Evolutionary conservation across 2,113 vertebrate genomes (phyloP), one percentile per base, ranked within the genome.

Genomic region (Salvelinus fontinalis): DNA sequence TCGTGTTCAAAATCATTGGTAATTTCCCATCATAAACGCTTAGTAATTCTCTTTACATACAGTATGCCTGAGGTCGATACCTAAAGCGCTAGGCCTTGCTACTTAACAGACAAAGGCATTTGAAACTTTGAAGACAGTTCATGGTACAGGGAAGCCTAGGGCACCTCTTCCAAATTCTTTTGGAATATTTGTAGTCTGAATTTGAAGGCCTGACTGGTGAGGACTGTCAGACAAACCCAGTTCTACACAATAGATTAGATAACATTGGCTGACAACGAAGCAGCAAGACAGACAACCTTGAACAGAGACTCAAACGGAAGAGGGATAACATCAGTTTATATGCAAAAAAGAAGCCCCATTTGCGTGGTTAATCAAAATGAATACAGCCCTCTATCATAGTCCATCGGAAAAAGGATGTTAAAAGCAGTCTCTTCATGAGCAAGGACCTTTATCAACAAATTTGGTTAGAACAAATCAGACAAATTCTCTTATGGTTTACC

Each of bases 261-360:
- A 29, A 26, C 71, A 18, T 44, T 20, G 24, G 39, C n/a, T 8
- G 77, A 57, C 54, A 57, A 70, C 22, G 5, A 60, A 74, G 12
- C 57, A 78, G 84, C 82, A 89, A 83, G 18, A 74, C 54, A 57
- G 54, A 54, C 59, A 48, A 2, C 12, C 71, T 62, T 62, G 16
- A 8, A 34, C 48, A 67, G 64, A 34, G 22, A 0, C 48, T 51
- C 49, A 54, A 14, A 54, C 12, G 14, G 48, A 2, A n/a, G 66
- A n/a, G 8, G 9, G 39, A 44, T 44, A 29, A 0, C 54, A 51
- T 34, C 66, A 2, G 39, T 71, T 67, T 26, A 71, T 70, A 80
- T 78, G 84, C 73, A 84, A 82, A 81, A 31, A 12, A 59, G 26
- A 13, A 3, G 48, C 79, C 84, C 78, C 80, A 60, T 44, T 69